Base-by-base conservation (phyloP, 2,113 vertebrate species). In the Menidia beryllina region DNA sequence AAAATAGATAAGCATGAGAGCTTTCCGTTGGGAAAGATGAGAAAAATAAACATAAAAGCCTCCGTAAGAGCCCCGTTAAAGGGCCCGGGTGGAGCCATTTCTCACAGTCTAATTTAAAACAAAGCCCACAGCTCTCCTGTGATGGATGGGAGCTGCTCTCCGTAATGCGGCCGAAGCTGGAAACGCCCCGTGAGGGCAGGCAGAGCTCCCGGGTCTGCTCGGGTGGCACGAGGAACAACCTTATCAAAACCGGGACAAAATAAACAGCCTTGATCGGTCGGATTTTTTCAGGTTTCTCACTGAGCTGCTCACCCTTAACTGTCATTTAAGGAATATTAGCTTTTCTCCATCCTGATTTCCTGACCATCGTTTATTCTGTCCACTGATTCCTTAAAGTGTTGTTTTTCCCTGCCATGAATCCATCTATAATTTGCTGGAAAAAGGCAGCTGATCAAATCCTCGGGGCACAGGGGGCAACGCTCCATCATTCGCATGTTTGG, bases 41-140 rank as follows among this genome's bases (percentile, higher is more conserved):
- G 45, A 62, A 60, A 72, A 55, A 60, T 63, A 12, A 66, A 72
- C 25, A 45, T 6, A 67, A 75, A 66, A 76, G 50, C 5, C 25
- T 69, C 69, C 50, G 65, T 41, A 60, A 81, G 76, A 76, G 41
- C 26, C 25, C 41, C 1, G 0, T 55, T 78, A 70, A 85, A 79
- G 13, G 62, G 52, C 50, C 69, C 72, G 62, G 54, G 54, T 59
- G 49, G 56, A 50, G 55, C 79, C 49, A 53, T 66, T 73, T 67
- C 83, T 47, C 79, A 85, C 70, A 82, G 53, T 76, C 14, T 27
- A 15, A 34, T 72, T 83, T 65, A 66, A 72, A 79, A 69, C 48
- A 63, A 71, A 61, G 57, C 50, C 45, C 25, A 17, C 25, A 10
- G 62, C 21, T 36, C 30, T 24, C 26, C n/a, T n/a, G 43, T 55